phyloP scores from a whole-genome alignment of 2,113 vertebrate species.

The Tachycineta bicolor region DNA sequence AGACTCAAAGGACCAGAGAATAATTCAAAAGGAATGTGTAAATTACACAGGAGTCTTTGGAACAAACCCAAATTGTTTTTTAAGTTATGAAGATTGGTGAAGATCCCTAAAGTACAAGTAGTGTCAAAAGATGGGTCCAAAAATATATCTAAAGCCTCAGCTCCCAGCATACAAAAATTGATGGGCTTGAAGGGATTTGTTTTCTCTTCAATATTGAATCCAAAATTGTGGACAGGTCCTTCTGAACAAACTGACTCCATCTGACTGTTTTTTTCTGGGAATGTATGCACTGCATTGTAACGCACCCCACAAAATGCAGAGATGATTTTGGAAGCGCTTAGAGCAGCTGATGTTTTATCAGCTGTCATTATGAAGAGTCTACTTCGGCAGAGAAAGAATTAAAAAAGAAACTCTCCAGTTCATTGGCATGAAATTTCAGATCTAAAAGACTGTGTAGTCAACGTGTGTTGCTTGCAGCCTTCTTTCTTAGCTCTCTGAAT shows the following conservation, averaged over 20 bases:
- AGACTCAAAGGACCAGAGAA: not conserved
- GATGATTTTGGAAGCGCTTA: not conserved
- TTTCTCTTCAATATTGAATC: not conserved
- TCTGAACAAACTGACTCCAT: not conserved
- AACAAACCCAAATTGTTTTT: not conserved
- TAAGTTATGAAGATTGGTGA: not conserved
- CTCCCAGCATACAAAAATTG: not conserved
- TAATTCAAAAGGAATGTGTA: not conserved
- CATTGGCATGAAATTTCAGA: not conserved
- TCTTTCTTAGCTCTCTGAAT: not conserved
- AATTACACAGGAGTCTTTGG: not conserved
- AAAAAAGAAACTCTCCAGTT: not conserved
- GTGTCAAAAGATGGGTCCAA: not conserved
- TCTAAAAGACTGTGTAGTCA: not conserved
- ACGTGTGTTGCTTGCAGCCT: rapidly evolving
- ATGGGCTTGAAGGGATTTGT: not conserved
- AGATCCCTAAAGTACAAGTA: not conserved
- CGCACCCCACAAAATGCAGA: not conserved
- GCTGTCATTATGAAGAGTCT: not conserved
- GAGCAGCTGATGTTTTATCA: not conserved
- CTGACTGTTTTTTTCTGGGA: not conserved
- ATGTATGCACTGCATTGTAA: not conserved
- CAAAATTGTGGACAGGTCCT: not conserved
- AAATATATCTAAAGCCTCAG: not conserved
- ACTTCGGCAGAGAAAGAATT: not conserved